Base-by-base conservation (phyloP, 1,140 invertebrate genomes). In the Diprion similis region DNA sequence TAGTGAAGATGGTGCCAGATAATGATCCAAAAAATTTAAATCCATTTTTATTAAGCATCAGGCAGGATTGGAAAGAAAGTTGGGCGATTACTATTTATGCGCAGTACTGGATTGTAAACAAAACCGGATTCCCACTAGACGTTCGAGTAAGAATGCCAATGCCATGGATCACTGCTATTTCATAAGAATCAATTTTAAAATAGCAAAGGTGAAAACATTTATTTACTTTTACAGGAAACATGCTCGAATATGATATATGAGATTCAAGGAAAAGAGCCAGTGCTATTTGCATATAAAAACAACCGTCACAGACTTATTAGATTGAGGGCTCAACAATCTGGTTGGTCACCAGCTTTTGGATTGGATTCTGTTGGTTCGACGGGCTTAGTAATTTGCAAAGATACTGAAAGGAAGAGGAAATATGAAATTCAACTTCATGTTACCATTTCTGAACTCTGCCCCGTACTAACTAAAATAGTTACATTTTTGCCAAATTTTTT, bases 71-170 rank as follows among this genome's bases (percentile, higher is more conserved):
- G 71, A 87, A 87, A n/a, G 89, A 89, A 72, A 90, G 90, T 74
- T 90, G 90, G 83, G 89, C 92, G 71, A 82, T 96, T 48, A 91
- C 92, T 74, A 86, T 98, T 59, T 94, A 95, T 82, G 91, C 94
- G 13, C 95, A 95, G 3, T 97, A 96, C 85, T 98, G 96, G 96
- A 93, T 97, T 82, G 91, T 97, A 65, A 98, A 98, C 86, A 96
- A 97, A 85, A 96, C 96, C 8, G 92, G 92, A 19, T 87, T 95
- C 75, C 91, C 93, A 17, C 84, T 97, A 71, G 92, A 94, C 80
- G 90, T 96, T 59, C 93, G 94, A 89, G 94, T 95, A 87, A 88
- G 66, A 68, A 45, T 15, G 11, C 13, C 11, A 11, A 68, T 13
- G 11, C 15, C 15, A 17, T 68, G 24, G 24, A 68, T 68, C 17